Evolutionary conservation across 2,113 vertebrate genomes (phyloP).

Genomic region (Malurus alboscapulatus): DNA sequence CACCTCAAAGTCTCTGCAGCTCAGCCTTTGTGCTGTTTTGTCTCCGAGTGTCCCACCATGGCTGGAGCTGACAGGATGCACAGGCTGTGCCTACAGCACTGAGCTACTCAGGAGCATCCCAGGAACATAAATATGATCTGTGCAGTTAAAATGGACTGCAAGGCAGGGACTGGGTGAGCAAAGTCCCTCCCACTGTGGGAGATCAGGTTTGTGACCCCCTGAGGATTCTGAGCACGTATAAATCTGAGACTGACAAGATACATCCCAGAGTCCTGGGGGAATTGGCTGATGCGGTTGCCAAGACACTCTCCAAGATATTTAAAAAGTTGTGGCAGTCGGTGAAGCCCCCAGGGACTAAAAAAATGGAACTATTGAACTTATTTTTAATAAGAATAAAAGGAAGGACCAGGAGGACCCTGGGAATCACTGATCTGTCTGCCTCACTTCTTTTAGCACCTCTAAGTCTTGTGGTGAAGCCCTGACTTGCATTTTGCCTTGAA

Average conservation of each 20-base stretch:
- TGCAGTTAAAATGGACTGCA: background rate
- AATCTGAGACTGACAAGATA: background rate
- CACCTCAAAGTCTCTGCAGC: background rate
- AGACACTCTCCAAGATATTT: background rate
- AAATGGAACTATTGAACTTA: background rate
- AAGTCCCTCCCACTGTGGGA: background rate
- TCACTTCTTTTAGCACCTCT: background rate
- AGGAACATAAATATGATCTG: background rate
- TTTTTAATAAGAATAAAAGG: background rate
- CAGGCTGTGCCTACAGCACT: background rate
- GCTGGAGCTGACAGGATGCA: background rate
- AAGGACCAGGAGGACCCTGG: background rate
- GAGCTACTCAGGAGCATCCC: background rate
- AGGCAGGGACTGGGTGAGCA: background rate
- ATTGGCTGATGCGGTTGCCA: background rate
- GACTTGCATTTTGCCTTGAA: background rate
- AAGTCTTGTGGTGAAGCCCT: background rate
- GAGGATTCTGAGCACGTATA: rapidly evolving
- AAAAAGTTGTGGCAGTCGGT: background rate
- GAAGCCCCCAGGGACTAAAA: background rate
- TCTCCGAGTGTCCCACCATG: background rate
- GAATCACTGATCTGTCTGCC: background rate
- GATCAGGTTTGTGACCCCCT: rapidly evolving
- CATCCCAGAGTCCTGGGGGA: background rate
- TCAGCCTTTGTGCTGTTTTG: background rate